phyloP scores from a whole-genome alignment of 2,888 invertebrate genomes.

The Mimumesa dahlbomi region DNA sequence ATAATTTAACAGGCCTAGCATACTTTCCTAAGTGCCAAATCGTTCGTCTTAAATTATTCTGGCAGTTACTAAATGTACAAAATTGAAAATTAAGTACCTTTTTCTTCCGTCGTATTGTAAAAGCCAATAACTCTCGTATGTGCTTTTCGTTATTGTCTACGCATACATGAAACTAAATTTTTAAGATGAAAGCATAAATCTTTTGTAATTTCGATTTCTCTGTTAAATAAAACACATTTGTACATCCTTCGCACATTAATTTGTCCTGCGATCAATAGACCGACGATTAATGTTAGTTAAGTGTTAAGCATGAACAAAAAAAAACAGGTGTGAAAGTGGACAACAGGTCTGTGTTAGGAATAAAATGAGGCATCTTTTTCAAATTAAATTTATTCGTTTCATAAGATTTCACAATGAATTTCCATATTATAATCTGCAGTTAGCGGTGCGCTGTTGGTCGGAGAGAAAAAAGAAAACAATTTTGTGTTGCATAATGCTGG shows the following conservation, averaged over 20 bases:
- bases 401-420: slow-evolving; percentile 75
- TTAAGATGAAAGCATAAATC: slow-evolving; percentile 53
- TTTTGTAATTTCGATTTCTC: slow-evolving; percentile 72
- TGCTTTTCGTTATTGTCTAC: slow-evolving; percentile 26
- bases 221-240: slow-evolving; percentile 72
- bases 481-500: slow-evolving; percentile 49
- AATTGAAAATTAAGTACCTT: slow-evolving; percentile 17
- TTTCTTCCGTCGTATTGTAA: no score
- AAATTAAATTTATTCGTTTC: slow-evolving; percentile 77
- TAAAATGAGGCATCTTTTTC: slow-evolving; percentile 40
- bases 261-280: background rate
- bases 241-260: slow-evolving; percentile 30
- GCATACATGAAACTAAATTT: slow-evolving; percentile 40
- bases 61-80: slow-evolving; percentile 23
- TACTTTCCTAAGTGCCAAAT: slow-evolving; percentile 41
- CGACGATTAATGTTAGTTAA: background rate
- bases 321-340: background rate
- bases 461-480: slow-evolving; percentile 60
- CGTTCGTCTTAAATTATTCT: slow-evolving; percentile 39
- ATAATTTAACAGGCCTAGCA: slow-evolving; percentile 10
- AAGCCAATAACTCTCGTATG: no score
- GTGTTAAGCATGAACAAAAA: background rate
- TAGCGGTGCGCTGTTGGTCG: slow-evolving; percentile 71
- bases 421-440: slow-evolving; percentile 71
- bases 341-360: background rate